Evolutionary conservation across 2,797 vertebrate species (phyloP).

Genomic region (Chelidonichthys spinosus): DNA sequence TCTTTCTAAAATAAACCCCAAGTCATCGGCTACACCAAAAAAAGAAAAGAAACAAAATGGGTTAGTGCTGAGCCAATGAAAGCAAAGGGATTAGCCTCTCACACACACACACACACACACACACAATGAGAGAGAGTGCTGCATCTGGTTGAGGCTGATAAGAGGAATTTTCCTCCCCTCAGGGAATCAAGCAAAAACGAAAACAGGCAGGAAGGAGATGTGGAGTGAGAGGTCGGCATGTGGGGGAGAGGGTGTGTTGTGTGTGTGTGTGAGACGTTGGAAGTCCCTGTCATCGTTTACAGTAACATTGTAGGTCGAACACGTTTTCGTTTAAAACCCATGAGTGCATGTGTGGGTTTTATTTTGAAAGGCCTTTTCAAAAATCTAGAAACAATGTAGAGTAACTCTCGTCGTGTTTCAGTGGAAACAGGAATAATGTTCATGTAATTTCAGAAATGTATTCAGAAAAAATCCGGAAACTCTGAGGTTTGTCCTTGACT

Average conservation of each 20-base stretch:
- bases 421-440: too few relatives aligned
- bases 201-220: constrained; percentile 59
- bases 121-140: constrained; percentile 48
- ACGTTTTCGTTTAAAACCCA: constrained; percentile 14
- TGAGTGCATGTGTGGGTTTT: background rate
- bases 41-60: constrained; percentile 7
- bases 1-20: constrained; percentile 58
- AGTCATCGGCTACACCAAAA: constrained; percentile 64
- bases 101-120: constrained; percentile 28
- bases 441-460: background rate
- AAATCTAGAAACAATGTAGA: background rate
- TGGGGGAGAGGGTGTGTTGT: background rate
- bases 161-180: constrained; percentile 73
- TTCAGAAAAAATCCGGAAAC: background rate
- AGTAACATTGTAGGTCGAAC: constrained; percentile 31
- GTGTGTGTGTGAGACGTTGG: constrained; percentile 45
- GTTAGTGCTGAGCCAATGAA: constrained; percentile 69
- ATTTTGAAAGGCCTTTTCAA: constrained; percentile 12
- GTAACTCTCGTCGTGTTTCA: too few relatives aligned
- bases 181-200: constrained; percentile 68
- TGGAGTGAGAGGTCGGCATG: constrained; percentile 23
- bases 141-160: constrained; percentile 80
- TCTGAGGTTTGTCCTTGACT: constrained; percentile 33
- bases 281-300: constrained; percentile 14
- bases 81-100: constrained; percentile 69